These are phyloP conservation scores for Protobothrops mucrosquamatus DNA, from an alignment of 2,113 vertebrate genomes.

Conservation along the genomic window DNA sequence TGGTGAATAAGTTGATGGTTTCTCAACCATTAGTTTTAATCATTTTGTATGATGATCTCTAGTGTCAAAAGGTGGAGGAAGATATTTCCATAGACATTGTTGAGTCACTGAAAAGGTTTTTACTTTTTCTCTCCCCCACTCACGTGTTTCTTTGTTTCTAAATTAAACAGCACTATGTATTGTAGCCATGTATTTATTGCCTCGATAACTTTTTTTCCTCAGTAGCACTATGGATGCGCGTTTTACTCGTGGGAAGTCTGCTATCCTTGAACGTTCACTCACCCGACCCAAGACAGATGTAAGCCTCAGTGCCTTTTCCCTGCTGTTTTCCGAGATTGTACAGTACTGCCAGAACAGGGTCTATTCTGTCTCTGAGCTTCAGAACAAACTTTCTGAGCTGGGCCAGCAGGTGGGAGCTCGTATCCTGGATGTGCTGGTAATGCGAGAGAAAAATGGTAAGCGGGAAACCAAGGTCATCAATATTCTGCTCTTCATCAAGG, in stretches of 20 bases:
- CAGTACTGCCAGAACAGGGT: slow-evolving; percentile 95
- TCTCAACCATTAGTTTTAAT: not conserved
- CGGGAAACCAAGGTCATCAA: slow-evolving; percentile 89
- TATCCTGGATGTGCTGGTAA: slow-evolving; percentile 85
- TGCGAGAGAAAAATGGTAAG: slow-evolving; percentile 85
- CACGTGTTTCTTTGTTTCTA: not conserved
- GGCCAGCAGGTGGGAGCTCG: slow-evolving; percentile 87
- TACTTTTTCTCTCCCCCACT: not conserved
- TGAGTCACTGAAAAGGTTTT: not conserved
- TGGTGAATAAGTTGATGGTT: not conserved
- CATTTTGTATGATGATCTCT: not conserved
- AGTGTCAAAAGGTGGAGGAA: not conserved
- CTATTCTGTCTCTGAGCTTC: slow-evolving; percentile 90
- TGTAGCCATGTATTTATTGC: not conserved
- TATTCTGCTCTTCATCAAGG: slow-evolving; percentile 78
- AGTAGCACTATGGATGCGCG: slow-evolving; percentile 80
- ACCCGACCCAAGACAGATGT: slow-evolving; percentile 85
- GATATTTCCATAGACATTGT: not conserved
- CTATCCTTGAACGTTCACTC: slow-evolving; percentile 83
- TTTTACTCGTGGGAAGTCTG: slow-evolving; percentile 89
- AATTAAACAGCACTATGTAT: not conserved
- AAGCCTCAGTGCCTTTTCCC: slow-evolving; percentile 84
- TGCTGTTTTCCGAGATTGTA: slow-evolving; percentile 93
- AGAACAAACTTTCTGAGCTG: slow-evolving; percentile 83
- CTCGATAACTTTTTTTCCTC: not conserved